Percentiles rank a stretch among this genome's conserved stretches.
These are phyloP conservation scores for Gymnarchus niloticus DNA, from an alignment of 2,113 vertebrate genomes.

Conservation along the genomic window DNA sequence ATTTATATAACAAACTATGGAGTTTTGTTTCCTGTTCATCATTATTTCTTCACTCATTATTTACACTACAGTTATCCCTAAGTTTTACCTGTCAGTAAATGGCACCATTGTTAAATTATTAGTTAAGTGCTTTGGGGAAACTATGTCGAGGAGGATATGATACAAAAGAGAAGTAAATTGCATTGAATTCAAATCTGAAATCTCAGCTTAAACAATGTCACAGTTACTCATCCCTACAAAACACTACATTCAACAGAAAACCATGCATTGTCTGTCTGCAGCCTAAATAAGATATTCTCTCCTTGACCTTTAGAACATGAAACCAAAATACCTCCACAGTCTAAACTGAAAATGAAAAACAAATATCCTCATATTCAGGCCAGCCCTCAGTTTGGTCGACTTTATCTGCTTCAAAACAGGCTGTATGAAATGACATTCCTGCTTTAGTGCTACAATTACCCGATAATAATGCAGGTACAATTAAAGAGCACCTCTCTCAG, in stretches of 20 bases:
- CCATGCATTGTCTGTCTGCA: neutral
- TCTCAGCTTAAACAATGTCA: neutral
- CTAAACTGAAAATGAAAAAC: neutral
- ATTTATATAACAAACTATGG: neutral
- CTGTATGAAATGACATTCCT: neutral
- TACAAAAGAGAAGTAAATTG: neutral
- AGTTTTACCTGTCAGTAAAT: neutral
- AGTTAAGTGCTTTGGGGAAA: neutral
- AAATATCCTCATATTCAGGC: neutral
- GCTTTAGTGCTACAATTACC: neutral
- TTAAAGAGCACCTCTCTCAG: neutral
- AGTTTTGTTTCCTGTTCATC: neutral
- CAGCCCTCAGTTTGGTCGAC: neutral
- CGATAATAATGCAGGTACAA: neutral
- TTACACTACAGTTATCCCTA: neutral
- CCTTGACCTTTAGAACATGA: neutral
- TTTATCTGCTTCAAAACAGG: conserved; percentile 6
- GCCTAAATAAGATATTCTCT: neutral
- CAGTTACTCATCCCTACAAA: neutral
- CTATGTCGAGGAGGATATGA: neutral
- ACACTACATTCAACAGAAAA: neutral
- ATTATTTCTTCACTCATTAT: neutral
- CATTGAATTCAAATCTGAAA: neutral
- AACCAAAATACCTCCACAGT: neutral
- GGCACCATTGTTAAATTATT: neutral